Base-by-base conservation (phyloP, 64 coral and sea anemone genomes). In the Platygyra sinensis region DNA sequence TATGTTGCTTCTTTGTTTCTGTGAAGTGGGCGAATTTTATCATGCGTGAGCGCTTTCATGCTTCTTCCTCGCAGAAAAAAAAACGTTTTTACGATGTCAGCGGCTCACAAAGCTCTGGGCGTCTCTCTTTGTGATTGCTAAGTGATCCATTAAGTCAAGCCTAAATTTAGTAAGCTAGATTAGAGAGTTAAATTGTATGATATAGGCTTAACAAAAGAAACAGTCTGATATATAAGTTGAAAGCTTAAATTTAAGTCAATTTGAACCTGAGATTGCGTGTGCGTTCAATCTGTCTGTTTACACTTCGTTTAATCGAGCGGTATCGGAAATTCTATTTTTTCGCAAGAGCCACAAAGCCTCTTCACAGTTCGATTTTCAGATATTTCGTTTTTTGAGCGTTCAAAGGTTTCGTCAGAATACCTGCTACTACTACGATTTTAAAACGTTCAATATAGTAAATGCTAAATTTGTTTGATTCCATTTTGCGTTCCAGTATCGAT, bases 1-100 rank as follows among this genome's bases (percentile, higher is more conserved):
- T 85, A 85, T 72, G 62, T 8, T n/a, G 27, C 36, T 50, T 52
- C 81, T 71, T 71, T 46, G 60, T 85, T 72, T 71, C 62, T 64
- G n/a, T n/a, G n/a, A n/a, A n/a, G 0, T 49, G 4, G 14, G 6
- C 36, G 81, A n/a, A 11, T 85, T 6, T 62, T 29, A 85, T 71
- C 39, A 46, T 51, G 39, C 22, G 18, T 22, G 31, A 27, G 18
- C 24, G 18, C 31, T 51, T 72, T 29, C 22, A 17, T 85, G 65
- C 27, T 2, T 19, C 24, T 50, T 51, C 60, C 29, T 67, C 19
- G 5, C n/a, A 39, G 51, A 51, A 79, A 79, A 79, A 79, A 54
- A n/a, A n/a, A n/a, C n/a, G n/a, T 51, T n/a, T 79, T 57, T 18
- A 8, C 31, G 30, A 39, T 42, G 32, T 36, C 30, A 15, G 24